Base-by-base conservation (phyloP, 2,797 vertebrate genomes). In the Champsocephalus gunnari region DNA sequence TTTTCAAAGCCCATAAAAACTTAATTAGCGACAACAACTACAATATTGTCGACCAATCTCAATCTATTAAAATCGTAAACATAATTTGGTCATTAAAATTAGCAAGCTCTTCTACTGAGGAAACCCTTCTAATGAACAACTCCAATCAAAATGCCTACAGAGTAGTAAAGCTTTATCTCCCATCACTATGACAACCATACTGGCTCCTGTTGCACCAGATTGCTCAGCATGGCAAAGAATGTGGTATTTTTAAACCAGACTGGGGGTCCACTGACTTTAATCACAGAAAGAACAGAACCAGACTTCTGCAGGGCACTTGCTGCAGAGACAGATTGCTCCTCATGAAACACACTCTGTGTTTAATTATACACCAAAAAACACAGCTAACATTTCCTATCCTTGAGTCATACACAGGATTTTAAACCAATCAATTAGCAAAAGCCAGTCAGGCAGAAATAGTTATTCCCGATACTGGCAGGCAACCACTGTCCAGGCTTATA, bases 141-240 rank as follows among this genome's bases (percentile, higher is more conserved):
- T 66, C 58, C 13, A 12, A 61, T 73, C 16, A 66, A 76, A 74
- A 66, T 28, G 24, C 24, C 71, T 21, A 41, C 43, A 57, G 53
- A 69, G 57, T 60, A 50, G 56, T 41, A 66, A 73, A 70, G 66
- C 73, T 75, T 59, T 74, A 77, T 76, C 57, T 56, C 12, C 55
- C 4, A 24, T 90, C 67, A 82, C 91, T 64, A 90, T 90, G 87
- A 85, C 87, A 92, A 91, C 89, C 70, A 71, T 45, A 75, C 49
- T 48, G 68, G 66, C 51, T 53, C 72, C 74, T 55, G 77, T 57
- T 66, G 71, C 68, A 80, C 56, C 61, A 78, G 62, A 79, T 62
- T 65, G 56, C 64, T 80, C 50, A 56, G 59, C 45, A 70, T 69
- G 73, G 79, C 69, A 75, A 72, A 38, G 77, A 65, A 58, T 67